A percentile compares a stretch with the other conserved stretches of the same genome.
Conservation (phyloP, 2,113 vertebrate genomes). For the Irena cyanogastra region DNA sequence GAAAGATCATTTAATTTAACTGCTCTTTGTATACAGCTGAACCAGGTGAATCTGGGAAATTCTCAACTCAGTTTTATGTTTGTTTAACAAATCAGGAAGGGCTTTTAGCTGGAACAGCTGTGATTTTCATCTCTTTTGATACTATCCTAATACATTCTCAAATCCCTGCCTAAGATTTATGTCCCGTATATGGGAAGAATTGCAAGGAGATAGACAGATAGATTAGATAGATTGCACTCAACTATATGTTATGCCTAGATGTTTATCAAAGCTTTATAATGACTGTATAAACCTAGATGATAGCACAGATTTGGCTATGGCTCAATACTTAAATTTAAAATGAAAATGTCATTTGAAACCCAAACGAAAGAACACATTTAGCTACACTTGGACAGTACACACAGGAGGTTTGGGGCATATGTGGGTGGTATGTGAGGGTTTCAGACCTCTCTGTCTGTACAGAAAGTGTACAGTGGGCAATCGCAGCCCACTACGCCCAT, state of each 20-base stretch:
- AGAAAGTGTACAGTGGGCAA: background rate
- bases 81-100: constrained; percentile 65
- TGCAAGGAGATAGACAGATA: constrained; percentile 59
- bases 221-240: constrained; percentile 43
- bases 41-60: constrained; percentile 67
- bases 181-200: constrained; percentile 49
- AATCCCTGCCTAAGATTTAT: constrained; percentile 64
- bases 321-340: constrained; percentile 31
- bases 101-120: constrained; percentile 65
- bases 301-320: constrained; percentile 19
- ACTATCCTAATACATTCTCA: constrained; percentile 64
- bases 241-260: constrained; percentile 16
- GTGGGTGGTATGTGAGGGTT: background rate
- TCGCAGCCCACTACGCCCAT: background rate
- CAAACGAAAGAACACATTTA: background rate
- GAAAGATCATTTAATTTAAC: constrained; percentile 71
- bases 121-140: constrained; percentile 67
- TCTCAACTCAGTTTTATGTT: constrained; percentile 50
- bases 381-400: background rate
- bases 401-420: background rate
- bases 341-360: constrained; percentile 25
- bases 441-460: background rate
- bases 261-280: constrained; percentile 56
- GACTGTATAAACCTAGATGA: constrained; percentile 32
- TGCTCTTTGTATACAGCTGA: constrained; percentile 50